Evolutionary conservation across 2,113 vertebrate genomes (phyloP).

Genomic region (Willisornis vidua): DNA sequence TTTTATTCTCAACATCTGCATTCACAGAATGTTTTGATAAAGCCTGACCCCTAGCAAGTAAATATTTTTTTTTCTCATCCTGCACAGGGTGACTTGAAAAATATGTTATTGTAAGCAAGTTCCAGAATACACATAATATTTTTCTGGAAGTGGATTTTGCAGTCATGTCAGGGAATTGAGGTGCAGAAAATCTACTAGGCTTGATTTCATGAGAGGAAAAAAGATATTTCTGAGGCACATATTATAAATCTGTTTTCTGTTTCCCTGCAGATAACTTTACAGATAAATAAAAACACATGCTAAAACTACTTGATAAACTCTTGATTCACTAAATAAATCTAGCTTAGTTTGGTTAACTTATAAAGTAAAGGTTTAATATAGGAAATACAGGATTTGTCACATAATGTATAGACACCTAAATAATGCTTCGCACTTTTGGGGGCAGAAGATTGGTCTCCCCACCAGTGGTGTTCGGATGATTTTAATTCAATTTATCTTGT

Average conservation of each 20-base stretch:
- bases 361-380: neutral
- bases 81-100: neutral
- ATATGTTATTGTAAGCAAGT: neutral
- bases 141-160: neutral
- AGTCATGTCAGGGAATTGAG: neutral
- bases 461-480: neutral
- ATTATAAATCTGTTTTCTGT: neutral
- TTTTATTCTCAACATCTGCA: neutral
- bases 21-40: neutral
- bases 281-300: neutral
- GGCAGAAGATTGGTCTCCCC: neutral
- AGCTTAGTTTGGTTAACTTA: neutral
- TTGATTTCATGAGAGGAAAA: neutral
- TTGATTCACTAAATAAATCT: neutral
- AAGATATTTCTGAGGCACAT: neutral
- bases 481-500: neutral
- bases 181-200: neutral
- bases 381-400: neutral
- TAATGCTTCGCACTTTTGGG: neutral
- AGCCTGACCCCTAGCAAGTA: neutral
- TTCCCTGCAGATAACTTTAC: neutral
- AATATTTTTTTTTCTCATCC: neutral
- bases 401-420: neutral
- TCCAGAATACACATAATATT: neutral
- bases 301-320: neutral